phyloP scores from a whole-genome alignment of 2,113 vertebrate species.

The Australoheros scitulus region DNA sequence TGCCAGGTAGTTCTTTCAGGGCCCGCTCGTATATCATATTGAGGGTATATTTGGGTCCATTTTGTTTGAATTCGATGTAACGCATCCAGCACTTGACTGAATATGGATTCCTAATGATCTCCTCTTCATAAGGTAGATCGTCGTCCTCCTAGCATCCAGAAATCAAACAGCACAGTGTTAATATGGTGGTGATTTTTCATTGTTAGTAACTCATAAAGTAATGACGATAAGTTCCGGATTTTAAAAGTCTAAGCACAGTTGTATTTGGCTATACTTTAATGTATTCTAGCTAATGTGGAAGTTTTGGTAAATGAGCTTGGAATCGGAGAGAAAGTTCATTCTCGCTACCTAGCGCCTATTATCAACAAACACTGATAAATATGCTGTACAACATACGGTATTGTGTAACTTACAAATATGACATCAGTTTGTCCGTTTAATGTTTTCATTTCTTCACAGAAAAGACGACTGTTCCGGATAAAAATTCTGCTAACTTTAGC shows the following conservation, averaged over 20 bases:
- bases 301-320: too few species aligned
- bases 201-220: not conserved
- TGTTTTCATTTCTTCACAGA: slow-evolving; percentile 60
- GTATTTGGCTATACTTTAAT: not conserved
- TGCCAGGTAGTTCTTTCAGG: slow-evolving; percentile 90
- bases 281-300: too few species aligned
- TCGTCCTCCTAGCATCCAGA: slow-evolving; percentile 85
- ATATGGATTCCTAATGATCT: slow-evolving; percentile 93
- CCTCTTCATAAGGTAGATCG: slow-evolving; percentile 92
- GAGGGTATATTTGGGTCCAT: slow-evolving; percentile 79
- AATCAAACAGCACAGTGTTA: not conserved
- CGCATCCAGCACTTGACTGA: slow-evolving; percentile 94
- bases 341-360: not conserved
- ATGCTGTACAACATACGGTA: not conserved
- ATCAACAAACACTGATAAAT: not conserved
- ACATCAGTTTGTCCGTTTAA: slow-evolving; percentile 72
- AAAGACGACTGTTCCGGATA: not conserved
- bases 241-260: not conserved
- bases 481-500: slow-evolving; percentile 10
- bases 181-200: not conserved
- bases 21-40: slow-evolving; percentile 92
- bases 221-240: accelerated
- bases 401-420: slow-evolving; percentile 75
- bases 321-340: not conserved
- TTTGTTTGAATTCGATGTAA: slow-evolving; percentile 91